phyloP scores from a whole-genome alignment of 2,888 invertebrate species.

The Bellardia pandia region DNA sequence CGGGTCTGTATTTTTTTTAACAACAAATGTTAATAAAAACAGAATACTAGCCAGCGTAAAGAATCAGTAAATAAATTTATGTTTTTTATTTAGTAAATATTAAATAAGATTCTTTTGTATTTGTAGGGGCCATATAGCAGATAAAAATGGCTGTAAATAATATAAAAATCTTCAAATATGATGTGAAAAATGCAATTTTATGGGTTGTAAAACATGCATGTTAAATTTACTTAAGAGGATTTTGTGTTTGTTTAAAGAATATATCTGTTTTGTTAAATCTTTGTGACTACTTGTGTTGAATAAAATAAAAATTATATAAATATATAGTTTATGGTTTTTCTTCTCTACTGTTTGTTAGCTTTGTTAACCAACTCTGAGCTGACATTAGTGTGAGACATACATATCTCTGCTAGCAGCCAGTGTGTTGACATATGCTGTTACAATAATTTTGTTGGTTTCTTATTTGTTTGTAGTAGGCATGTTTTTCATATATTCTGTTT shows the following conservation, averaged over 20 bases:
- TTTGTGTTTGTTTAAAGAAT: neutral
- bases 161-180: constrained; percentile 70
- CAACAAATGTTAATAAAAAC: constrained; percentile 7
- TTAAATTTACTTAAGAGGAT: constrained; percentile 55
- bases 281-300: constrained; percentile 74
- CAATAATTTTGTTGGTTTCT: constrained; percentile 38
- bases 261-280: constrained; percentile 40
- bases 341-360: neutral
- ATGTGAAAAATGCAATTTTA: constrained; percentile 83
- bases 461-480: constrained; percentile 1
- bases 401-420: neutral
- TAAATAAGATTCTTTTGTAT: constrained; percentile 41
- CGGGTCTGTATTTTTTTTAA: neutral
- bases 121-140: neutral
- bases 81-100: constrained; percentile 16
- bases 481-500: no score
- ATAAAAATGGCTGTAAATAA: neutral
- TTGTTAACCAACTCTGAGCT: constrained; percentile 43
- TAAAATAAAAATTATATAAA: constrained; percentile 44
- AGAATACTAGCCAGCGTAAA: neutral
- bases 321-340: constrained; percentile 30
- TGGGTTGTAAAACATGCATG: constrained; percentile 81
- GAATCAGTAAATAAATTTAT: constrained; percentile 44
- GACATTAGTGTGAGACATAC: neutral
- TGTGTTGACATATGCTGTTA: constrained; percentile 65